These are phyloP conservation scores for Poecilobothrus nobilitatus DNA, from an alignment of 2,888 invertebrate species.

Conservation along the genomic window DNA sequence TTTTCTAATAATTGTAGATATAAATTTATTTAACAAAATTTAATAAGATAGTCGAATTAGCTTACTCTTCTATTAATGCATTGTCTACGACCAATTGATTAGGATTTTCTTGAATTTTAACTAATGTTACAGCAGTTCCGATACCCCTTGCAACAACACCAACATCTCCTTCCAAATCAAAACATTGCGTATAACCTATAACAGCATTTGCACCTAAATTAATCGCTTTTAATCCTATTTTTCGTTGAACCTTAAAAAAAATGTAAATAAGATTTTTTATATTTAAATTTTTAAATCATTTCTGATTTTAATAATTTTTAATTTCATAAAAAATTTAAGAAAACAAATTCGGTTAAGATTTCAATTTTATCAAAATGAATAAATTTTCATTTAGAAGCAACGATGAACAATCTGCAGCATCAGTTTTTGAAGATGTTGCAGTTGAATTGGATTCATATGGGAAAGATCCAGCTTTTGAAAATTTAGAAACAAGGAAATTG, in stretches of 20 bases:
- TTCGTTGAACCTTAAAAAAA: slow-evolving; percentile 60
- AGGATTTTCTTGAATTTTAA: slow-evolving; percentile 49
- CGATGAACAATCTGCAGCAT: too few species aligned
- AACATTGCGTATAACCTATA: slow-evolving; percentile 88
- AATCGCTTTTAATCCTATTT: slow-evolving; percentile 86
- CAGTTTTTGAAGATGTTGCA: background rate
- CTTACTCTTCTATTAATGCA: slow-evolving; percentile 54
- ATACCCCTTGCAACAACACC: slow-evolving; percentile 94
- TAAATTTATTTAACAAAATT: background rate
- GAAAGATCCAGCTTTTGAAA: background rate
- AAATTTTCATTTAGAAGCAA: too few species aligned
- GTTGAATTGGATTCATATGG: background rate
- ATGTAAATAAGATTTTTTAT: slow-evolving; percentile 12
- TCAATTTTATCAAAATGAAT: too few species aligned
- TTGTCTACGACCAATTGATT: slow-evolving; percentile 41
- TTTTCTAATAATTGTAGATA: background rate
- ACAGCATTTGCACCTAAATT: slow-evolving; percentile 93
- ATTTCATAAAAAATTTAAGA: too few species aligned
- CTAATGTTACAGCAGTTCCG: slow-evolving; percentile 75
- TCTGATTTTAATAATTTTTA: too few species aligned
- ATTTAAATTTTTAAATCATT: too few species aligned
- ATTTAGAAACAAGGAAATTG: background rate
- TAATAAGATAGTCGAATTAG: slow-evolving; percentile 26
- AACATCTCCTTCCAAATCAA: slow-evolving; percentile 94
- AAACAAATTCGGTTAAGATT: too few species aligned